Base-by-base conservation (phyloP, 92 coral and sea anemone species). In the Zoanthus sociatus region DNA sequence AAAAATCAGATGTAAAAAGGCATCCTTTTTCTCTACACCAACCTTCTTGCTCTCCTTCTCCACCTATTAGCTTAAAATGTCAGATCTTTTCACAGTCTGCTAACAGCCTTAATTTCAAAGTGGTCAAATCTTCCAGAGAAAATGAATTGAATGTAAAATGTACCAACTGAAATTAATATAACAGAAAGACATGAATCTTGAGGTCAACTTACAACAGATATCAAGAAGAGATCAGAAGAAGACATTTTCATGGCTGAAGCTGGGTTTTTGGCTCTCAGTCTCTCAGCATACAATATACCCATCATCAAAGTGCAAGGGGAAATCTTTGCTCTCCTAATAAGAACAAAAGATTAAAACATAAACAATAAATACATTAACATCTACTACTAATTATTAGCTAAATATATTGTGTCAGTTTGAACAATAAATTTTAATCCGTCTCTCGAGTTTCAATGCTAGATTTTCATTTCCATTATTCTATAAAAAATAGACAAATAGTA, bases 251-350 rank as follows among this genome's bases (percentile, higher is more conserved):
- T 93, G 1, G 84, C 87, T n/a, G 86, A 90, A 17, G 70, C 88
- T 0, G 98, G 89, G 74, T 93, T 87, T 89, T 88, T 89, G 64
- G 88, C 92, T 8, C 92, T 94, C 44, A 97, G 90, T 37, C 99
- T 90, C 83, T 97, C 99, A 82, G 98, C 89, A 74, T 97, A 97
- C 88, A 97, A 87, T 89, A 97, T 92, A 0, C 99, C 99, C 99
- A 97, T 97, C 98, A 97, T 95, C 81, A 97, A 84, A n/a, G 99
- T 92, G 78, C 99, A 97, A 1, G 99, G 99, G 9, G 98, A 93
- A 33, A 97, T 90, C 84, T 93, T 97, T 7, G 97, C 99, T 50
- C 99, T 93, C 94, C 99, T 97, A 75, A 55, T 68, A 87, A 4
- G 18, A 14, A 60, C 5, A 16, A 60, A 13, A 13, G 1, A 1